phyloP scores from a whole-genome alignment of 2,888 invertebrate genomes.

The Oscheius sp. region DNA sequence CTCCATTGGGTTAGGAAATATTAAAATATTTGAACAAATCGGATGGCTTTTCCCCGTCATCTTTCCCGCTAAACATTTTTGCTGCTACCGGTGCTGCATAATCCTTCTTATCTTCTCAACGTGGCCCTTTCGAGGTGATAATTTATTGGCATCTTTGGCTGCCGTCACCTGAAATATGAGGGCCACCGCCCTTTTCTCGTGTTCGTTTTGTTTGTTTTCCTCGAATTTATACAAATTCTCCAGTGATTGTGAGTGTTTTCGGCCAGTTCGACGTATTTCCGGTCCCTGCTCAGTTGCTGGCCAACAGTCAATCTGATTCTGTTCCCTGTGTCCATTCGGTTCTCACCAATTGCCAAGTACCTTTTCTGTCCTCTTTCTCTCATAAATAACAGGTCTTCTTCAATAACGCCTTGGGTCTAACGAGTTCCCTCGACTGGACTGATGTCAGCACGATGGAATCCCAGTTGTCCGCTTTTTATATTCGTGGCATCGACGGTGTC shows the following conservation, averaged over 20 bases:
- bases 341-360: conserved; percentile 16
- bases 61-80: not conserved
- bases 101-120: conserved; percentile 21
- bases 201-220: not conserved
- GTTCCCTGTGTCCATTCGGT: conserved; percentile 13
- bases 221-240: not conserved
- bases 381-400: conserved; percentile 31
- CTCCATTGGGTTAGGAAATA: too few relatives aligned
- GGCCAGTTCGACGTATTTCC: conserved; percentile 7
- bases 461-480: not conserved
- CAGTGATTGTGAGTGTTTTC: conserved; percentile 5
- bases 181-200: conserved; percentile 30
- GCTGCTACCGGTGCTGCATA: conserved; percentile 18
- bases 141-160: conserved; percentile 25
- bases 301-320: not conserved
- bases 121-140: conserved; percentile 24
- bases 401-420: conserved; percentile 43
- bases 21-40: too few relatives aligned
- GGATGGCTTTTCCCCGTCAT: not conserved
- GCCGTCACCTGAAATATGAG: conserved; percentile 25
- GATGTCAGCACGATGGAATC: conserved; percentile 38
- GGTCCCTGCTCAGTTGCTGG: not conserved
- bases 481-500: conserved; percentile 42
- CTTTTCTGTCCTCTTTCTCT: too few relatives aligned
- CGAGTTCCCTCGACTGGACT: conserved; percentile 41